Evolutionary conservation across 2,113 vertebrate species (phyloP), one percentile per base, ranked within the genome.

Genomic region (Pimephales promelas): DNA sequence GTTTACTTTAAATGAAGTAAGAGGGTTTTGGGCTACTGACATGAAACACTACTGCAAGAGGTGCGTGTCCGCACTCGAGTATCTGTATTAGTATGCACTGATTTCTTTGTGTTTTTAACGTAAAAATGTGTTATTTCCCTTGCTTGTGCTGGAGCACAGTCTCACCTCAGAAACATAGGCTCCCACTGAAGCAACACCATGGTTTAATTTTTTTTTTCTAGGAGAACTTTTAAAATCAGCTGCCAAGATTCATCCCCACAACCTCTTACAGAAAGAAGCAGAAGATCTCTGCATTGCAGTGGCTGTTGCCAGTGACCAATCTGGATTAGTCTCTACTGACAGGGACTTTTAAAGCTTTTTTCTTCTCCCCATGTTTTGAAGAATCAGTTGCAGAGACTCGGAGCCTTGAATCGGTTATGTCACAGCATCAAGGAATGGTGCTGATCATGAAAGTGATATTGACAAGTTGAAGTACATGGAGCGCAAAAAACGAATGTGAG

Each of bases 261-360:
- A 59, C 73, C 34, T 70, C 18, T 64, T 49, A 70, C 40, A 54
- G 57, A 13, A 57, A n/a, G 18, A 73, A 49, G 45, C n/a, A 26
- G 70, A 31, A 76, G 61, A 49, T 45, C 22, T 16, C 78, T 73
- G 82, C 82, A 82, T 78, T 86, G 79, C 85, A 76, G 75, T 74
- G 66, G 64, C 78, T 85, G 11, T 47, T 52, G 31, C 66, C 62
- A 14, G 66, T 54, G 34, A 81, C 52, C 34, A 40, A 26, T 62
- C 76, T 62, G 56, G 61, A 81, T 68, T 52, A 5, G 52, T 16
- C 28, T 45, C 64, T 79, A 34, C 31, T 11, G 36, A 68, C 28
- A 26, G n/a, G 47, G 31, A 16, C 68, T 71, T 20, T 71, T 43
- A n/a, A 20, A 10, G 5, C 22, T 72, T 70, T 86, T 71, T 14